A percentile compares a stretch with the other conserved stretches of the same genome.
Evolutionary conservation across 2,113 vertebrate species (phyloP).

Genomic region (Abramis brama): DNA sequence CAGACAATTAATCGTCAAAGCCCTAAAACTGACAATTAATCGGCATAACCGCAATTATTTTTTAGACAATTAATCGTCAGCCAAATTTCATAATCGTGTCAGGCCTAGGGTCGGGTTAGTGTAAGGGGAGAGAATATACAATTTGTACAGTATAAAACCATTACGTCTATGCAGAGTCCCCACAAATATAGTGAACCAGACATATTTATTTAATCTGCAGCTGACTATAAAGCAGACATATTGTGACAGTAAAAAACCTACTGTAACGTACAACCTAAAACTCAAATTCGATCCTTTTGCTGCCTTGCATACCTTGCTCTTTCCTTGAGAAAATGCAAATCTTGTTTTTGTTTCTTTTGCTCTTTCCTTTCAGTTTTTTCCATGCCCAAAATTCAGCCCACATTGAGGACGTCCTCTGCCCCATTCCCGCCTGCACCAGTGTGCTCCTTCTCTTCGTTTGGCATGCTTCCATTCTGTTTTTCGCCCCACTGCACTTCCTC

Average conservation of each 20-base stretch:
- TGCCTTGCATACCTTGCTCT: conserved; percentile 50
- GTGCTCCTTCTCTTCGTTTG: conserved; percentile 71
- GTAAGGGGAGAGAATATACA: too few relatives aligned
- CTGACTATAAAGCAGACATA: too few relatives aligned
- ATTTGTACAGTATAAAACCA: too few relatives aligned
- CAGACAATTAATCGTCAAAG: too few relatives aligned
- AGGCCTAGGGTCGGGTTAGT: too few relatives aligned
- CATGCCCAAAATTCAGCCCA: conserved; percentile 60
- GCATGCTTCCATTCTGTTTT: conserved; percentile 70
- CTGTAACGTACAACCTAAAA: not conserved
- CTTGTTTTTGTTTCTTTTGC: conserved; percentile 69
- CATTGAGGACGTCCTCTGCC: conserved; percentile 71
- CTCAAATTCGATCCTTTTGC: not conserved
- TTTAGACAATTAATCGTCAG: too few relatives aligned
- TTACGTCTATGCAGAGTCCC: too few relatives aligned
- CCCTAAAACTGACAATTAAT: too few relatives aligned
- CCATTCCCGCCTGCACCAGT: conserved; percentile 67
- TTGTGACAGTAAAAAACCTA: not conserved
- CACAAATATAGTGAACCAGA: too few relatives aligned
- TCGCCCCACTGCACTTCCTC: conserved; percentile 62
- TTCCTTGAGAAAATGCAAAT: conserved; percentile 34
- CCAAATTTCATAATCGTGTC: too few relatives aligned
- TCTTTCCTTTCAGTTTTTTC: conserved; percentile 77
- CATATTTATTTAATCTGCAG: too few relatives aligned
- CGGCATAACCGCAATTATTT: too few relatives aligned